phyloP scores from a whole-genome alignment of 2,113 vertebrate species.

The Syrmaticus mikado region DNA sequence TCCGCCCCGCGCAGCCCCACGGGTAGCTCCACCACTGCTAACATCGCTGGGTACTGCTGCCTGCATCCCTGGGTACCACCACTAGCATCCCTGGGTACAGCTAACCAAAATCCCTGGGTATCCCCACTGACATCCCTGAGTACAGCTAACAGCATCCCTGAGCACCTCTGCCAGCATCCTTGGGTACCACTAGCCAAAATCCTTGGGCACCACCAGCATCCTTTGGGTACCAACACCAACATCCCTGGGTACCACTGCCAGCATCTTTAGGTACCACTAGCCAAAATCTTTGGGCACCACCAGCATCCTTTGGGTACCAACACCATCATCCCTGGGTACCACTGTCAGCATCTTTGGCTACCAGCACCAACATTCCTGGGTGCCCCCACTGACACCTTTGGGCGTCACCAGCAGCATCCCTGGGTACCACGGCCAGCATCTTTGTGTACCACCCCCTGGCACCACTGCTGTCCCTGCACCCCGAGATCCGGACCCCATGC shows the following conservation, averaged over 20 bases:
- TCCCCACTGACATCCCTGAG: background rate
- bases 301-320: accelerated
- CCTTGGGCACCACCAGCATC: too few relatives aligned
- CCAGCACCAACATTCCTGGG: background rate
- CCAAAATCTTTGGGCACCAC: background rate
- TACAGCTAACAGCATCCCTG: background rate
- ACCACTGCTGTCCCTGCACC: accelerated
- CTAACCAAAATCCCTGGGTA: background rate
- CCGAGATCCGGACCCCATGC: accelerated
- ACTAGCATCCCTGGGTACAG: background rate
- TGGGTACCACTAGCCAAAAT: too few relatives aligned
- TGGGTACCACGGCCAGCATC: background rate
- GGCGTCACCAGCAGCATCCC: background rate
- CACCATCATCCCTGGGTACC: background rate
- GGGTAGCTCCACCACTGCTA: background rate
- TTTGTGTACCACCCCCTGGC: background rate
- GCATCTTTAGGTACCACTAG: background rate
- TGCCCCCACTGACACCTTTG: background rate
- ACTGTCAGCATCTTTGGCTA: background rate
- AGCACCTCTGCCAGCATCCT: background rate
- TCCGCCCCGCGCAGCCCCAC: background rate
- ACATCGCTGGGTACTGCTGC: background rate
- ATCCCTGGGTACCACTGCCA: background rate
- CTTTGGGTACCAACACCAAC: background rate
- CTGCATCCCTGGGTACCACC: background rate